These are phyloP conservation scores for Regulus satrapa DNA, from an alignment of 2,113 vertebrate species.

Conservation along the genomic window DNA sequence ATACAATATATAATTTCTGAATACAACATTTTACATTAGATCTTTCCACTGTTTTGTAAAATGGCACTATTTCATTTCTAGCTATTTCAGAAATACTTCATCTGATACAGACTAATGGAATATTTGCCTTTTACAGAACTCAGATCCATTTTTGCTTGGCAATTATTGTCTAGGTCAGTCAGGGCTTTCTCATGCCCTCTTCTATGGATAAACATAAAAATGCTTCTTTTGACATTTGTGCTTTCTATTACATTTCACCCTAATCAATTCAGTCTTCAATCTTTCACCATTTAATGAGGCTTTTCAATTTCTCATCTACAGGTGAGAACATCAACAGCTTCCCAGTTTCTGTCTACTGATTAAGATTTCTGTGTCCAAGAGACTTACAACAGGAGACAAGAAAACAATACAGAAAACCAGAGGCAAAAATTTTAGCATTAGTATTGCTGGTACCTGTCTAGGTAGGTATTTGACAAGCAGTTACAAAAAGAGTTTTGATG, in stretches of 20 bases:
- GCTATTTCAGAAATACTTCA: neutral
- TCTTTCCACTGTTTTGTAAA: neutral
- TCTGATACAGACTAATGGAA: neutral
- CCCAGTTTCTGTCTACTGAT: neutral
- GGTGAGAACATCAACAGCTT: neutral
- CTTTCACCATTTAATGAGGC: neutral
- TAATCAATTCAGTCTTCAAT: neutral
- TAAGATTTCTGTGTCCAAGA: neutral
- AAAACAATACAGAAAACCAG: neutral
- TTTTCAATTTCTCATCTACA: neutral
- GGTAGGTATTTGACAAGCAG: neutral
- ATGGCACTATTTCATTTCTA: neutral
- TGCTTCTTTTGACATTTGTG: neutral
- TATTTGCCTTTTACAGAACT: neutral
- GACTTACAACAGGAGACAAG: neutral
- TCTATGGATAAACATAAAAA: neutral
- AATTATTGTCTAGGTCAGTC: neutral
- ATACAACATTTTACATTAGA: neutral
- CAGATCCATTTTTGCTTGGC: neutral
- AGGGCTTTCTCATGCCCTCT: neutral
- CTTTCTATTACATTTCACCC: neutral
- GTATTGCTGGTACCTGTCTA: neutral
- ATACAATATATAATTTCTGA: neutral
- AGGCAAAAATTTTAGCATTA: neutral
- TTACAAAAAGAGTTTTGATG: neutral